These are phyloP conservation scores for Microtus oregoni DNA, from an alignment of 2,113 vertebrate species.

Conservation along the genomic window DNA sequence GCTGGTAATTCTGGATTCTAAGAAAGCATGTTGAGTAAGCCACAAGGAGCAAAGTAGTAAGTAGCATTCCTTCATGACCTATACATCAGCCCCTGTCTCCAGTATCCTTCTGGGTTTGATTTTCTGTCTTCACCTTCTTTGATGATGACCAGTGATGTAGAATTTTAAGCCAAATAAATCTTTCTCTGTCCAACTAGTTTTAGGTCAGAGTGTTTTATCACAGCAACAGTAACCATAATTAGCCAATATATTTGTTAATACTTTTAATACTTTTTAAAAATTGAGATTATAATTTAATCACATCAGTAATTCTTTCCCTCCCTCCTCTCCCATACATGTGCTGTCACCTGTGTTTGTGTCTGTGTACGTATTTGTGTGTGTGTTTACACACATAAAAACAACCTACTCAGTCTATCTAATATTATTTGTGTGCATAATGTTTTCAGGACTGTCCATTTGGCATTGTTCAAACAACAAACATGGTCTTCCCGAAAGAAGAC, in stretches of 20 bases:
- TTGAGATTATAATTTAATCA: background rate
- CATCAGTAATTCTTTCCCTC: background rate
- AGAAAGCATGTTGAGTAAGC: background rate
- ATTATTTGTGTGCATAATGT: background rate
- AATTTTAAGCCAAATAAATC: background rate
- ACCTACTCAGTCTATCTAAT: background rate
- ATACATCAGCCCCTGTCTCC: too few relatives aligned
- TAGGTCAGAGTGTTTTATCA: background rate
- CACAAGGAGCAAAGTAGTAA: background rate
- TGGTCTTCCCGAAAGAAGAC: background rate
- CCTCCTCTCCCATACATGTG: background rate
- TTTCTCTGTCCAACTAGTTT: background rate
- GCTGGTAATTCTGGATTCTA: background rate
- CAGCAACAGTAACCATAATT: background rate
- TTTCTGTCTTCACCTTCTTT: background rate
- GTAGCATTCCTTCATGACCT: too few relatives aligned
- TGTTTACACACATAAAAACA: background rate
- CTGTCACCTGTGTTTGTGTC: background rate
- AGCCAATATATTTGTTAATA: background rate
- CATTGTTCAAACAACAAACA: background rate
- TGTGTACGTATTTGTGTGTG: background rate
- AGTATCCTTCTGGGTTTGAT: background rate
- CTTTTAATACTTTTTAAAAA: background rate
- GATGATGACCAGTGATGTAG: background rate
- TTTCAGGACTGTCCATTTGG: background rate